Evolutionary conservation across 2,888 invertebrate genomes (phyloP).

Genomic region (Trichogramma dendrolimi): DNA sequence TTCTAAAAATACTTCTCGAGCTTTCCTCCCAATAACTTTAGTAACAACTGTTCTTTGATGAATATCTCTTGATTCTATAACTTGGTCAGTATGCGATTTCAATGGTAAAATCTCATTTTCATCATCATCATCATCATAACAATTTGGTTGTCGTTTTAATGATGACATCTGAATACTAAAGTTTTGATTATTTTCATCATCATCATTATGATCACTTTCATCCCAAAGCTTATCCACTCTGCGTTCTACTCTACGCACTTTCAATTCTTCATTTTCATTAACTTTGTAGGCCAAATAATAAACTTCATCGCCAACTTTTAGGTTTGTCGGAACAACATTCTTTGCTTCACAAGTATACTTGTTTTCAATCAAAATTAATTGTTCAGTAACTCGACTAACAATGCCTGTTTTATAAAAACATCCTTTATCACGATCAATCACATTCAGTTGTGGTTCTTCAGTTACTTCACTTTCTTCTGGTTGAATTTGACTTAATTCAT

Average conservation of each 20-base stretch:
- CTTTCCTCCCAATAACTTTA: conserved; percentile 50
- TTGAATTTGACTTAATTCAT: too few relatives aligned
- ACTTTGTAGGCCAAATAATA: conserved; percentile 58
- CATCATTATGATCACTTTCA: conserved; percentile 48
- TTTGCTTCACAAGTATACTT: conserved; percentile 56
- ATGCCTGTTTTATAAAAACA: conserved; percentile 53
- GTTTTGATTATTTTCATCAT: conserved; percentile 48
- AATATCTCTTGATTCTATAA: conserved; percentile 24
- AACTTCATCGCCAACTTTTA: conserved; percentile 57
- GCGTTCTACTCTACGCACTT: conserved; percentile 59
- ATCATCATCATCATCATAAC: neutral
- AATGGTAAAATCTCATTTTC: too few relatives aligned
- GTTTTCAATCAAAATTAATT: conserved; percentile 61
- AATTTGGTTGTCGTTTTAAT: neutral
- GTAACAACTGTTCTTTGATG: conserved; percentile 46
- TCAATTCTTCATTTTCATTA: conserved; percentile 49
- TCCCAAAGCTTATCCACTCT: conserved; percentile 50
- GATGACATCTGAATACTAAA: conserved; percentile 6
- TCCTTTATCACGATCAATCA: conserved; percentile 28
- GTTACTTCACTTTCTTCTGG: conserved; percentile 10
- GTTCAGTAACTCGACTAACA: conserved; percentile 57
- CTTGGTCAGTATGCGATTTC: neutral
- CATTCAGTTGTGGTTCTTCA: conserved; percentile 11
- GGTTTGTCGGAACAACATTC: conserved; percentile 43
- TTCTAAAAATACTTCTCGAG: conserved; percentile 53